Percentiles rank a stretch among this genome's conserved stretches.
Conservation (phyloP, 2,797 vertebrate species). For the Oryzias sinensis region DNA sequence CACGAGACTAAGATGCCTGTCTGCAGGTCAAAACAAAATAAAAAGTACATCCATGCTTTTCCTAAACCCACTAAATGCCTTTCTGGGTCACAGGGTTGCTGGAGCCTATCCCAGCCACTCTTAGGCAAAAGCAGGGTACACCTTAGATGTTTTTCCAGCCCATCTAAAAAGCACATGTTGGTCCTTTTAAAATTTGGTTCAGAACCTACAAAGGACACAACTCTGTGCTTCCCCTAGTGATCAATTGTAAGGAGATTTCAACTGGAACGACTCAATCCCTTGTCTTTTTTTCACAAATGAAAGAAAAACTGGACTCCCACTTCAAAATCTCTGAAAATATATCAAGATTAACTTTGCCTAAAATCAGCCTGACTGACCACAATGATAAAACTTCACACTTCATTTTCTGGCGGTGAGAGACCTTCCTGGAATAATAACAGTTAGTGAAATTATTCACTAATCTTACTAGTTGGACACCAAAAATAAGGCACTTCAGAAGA, state of each 20-base stretch:
- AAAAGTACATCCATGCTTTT: neutral
- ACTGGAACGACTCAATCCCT: conserved; percentile 19
- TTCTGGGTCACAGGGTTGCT: too few relatives aligned
- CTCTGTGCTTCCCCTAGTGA: too few relatives aligned
- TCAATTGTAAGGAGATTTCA: neutral
- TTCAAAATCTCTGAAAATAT: conserved; percentile 43
- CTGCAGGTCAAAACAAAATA: neutral
- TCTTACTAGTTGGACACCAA: conserved; percentile 32
- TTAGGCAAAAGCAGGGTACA: too few relatives aligned
- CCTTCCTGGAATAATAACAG: conserved; percentile 50
- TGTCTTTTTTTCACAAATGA: conserved; percentile 21
- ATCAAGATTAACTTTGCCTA: conserved; percentile 37
- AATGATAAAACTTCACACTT: conserved; percentile 40
- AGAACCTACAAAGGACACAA: too few relatives aligned
- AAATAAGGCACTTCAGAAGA: conserved; percentile 31
- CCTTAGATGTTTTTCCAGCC: too few relatives aligned
- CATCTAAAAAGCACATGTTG: too few relatives aligned
- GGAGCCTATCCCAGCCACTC: too few relatives aligned
- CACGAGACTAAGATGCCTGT: neutral
- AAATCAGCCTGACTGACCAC: conserved; percentile 15
- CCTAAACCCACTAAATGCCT: too few relatives aligned
- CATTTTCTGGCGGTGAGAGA: conserved; percentile 20
- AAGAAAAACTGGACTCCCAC: conserved; percentile 30
- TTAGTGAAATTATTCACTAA: conserved; percentile 39
- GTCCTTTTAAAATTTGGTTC: too few relatives aligned